Evolutionary conservation across 1,140 invertebrate genomes (phyloP), one percentile per base, ranked within the genome.

Genomic region (Bombus superbus): DNA sequence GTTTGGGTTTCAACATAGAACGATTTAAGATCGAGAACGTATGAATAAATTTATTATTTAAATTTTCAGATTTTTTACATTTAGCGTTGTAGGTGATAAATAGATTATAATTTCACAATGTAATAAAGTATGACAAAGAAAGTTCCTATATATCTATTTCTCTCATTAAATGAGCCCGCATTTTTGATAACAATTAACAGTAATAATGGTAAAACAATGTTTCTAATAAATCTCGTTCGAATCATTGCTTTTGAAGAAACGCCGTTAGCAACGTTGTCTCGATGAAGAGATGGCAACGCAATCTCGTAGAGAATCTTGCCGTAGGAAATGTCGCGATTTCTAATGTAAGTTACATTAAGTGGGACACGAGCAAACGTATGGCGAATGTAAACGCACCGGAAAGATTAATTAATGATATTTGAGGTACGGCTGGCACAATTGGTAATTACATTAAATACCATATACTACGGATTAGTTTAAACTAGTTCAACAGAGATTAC

Each of bases 391-490:
- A 79, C 53, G 28, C 53, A 13, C 28, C 3, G 38, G 38, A 38
- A 71, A 79, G 76, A 72, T 80, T 85, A 62, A 80, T 85, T 62
- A 25, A 42, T n/a, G 66, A 47, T 57, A 80, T 47, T 72, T 71
- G 47, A 85, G 44, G n/a, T 57, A 47, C 42, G 42, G 32, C 72
- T 66, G 38, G 40, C 28, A 71, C 64, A 79, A 71, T 71, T 83
- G 66, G 28, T 53, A 79, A 79, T 57, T 84, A 57, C 53, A 40
- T 69, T 38, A 77, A 42, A 53, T n/a, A 40, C 44, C 42, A 68
- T 35, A 42, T 18, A 38, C 53, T 53, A 32, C 42, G 59, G 73
- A 83, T 69, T 83, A 69, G 62, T 69, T 77, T 69, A 69, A 78
- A 57, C 64, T 57, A 57, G 35, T 42, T 78, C 22, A 40, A 32